Evolutionary conservation across 2,888 invertebrate genomes (phyloP).

Genomic region (Apantesis nais): DNA sequence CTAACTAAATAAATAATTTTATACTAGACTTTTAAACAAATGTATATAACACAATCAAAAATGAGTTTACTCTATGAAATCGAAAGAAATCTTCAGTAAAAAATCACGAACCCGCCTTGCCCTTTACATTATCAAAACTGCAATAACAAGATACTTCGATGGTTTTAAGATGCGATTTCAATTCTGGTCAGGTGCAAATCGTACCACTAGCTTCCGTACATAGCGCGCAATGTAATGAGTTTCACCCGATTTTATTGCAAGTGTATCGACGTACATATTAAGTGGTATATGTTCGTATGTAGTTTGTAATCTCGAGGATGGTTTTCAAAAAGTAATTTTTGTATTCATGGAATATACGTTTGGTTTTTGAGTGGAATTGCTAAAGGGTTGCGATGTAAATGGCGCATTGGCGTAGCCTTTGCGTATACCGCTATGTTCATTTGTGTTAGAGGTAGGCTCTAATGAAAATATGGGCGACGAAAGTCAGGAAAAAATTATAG

Average conservation of each 20-base stretch:
- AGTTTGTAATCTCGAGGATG: conserved; percentile 40
- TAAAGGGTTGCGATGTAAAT: conserved; percentile 10
- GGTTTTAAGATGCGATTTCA: conserved; percentile 34
- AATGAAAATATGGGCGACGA: not conserved
- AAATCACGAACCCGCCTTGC: conserved; percentile 3
- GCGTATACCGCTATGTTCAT: not conserved
- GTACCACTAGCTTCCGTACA: conserved; percentile 42
- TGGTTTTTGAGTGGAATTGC: conserved; percentile 11
- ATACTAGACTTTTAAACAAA: not conserved
- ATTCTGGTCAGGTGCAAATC: conserved; percentile 54
- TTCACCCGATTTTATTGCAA: conserved; percentile 41
- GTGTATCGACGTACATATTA: conserved; percentile 42
- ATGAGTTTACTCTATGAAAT: not conserved
- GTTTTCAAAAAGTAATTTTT: conserved; percentile 39
- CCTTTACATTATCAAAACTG: conserved; percentile 43
- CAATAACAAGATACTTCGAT: conserved; percentile 43
- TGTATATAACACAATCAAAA: not conserved
- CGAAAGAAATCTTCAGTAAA: not conserved
- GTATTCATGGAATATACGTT: conserved; percentile 22
- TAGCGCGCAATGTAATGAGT: conserved; percentile 41
- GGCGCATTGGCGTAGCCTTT: conserved; percentile 10
- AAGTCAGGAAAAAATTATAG: not conserved
- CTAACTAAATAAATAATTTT: not conserved
- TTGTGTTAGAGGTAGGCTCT: not conserved
- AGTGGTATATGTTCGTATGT: conserved; percentile 42